Base-by-base conservation (phyloP, 1,140 invertebrate species). In the Polyergus mexicanus region DNA sequence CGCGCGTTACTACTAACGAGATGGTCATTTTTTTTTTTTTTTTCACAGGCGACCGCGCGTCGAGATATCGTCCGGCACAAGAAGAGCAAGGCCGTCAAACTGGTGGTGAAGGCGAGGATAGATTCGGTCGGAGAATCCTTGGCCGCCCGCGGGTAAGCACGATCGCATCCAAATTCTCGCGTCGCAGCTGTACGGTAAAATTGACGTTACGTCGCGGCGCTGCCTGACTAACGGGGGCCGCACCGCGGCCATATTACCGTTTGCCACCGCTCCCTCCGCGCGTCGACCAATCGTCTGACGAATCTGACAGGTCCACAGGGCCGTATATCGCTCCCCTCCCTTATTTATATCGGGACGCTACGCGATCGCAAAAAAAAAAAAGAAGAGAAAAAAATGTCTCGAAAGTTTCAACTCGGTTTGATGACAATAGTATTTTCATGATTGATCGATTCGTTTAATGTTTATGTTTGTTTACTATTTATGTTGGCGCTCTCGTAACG, bases 181-280 rank as follows among this genome's bases (percentile, higher is more conserved):
- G 28, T 22, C 72, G 76, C 44, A 58, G 38, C 28, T 47, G 19
- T 4, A 83, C 47, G 75, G 51, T 66, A 65, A 89, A 86, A 77
- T 87, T 77, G 71, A 16, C 85, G 74, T 84, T 86, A 85, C 84
- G 87, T 92, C 89, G 88, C 86, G 86, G 74, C 81, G 86, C 76
- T 93, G 87, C 51, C 77, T 62, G 81, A 87, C 91, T 87, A 88
- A 72, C 89, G 75, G 89, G 58, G 87, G 85, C 90, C 90, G 88
- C 75, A 91, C 89, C 88, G 91, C 91, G 89, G 94, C 94, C 94
- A 94, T 94, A 89, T 94, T 94, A 91, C 84, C 81, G 69, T 92
- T 63, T 88, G 60, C 91, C 86, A 86, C 88, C 86, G 88, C 90
- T 86, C 74, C 68, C 84, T 16, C 16, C 62, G 44, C 28, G 10